These are phyloP conservation scores for Callyntrura guangdongensis DNA, from an alignment of 2,888 invertebrate genomes.

Conservation along the genomic window DNA sequence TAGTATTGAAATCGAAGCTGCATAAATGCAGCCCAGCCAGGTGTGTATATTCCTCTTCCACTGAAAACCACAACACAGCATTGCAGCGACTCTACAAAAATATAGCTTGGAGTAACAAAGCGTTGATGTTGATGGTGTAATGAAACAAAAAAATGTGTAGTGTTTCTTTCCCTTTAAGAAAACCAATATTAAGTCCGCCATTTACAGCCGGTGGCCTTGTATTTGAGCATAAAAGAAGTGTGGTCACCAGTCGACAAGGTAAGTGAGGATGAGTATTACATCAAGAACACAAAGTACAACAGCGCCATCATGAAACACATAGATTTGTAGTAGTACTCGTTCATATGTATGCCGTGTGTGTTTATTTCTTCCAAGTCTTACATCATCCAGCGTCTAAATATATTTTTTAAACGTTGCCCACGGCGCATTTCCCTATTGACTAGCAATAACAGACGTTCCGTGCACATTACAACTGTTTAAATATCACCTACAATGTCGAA, in stretches of 20 bases:
- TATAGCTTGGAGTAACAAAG: too few relatives aligned
- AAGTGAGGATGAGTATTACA: background rate
- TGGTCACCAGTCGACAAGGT: background rate
- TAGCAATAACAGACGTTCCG: conserved; percentile 25
- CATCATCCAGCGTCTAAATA: conserved; percentile 21
- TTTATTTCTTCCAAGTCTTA: conserved; percentile 30
- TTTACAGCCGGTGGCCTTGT: conserved; percentile 35
- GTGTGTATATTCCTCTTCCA: background rate
- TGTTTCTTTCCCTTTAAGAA: conserved; percentile 31
- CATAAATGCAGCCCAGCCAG: conserved; percentile 33
- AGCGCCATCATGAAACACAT: conserved; percentile 10
- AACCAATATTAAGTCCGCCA: conserved; percentile 18
- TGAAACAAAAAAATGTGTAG: background rate
- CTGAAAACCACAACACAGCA: background rate
- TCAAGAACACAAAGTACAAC: background rate
- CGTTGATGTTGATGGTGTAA: background rate
- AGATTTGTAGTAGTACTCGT: background rate
- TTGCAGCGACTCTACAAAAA: background rate
- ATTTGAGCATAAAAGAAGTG: conserved; percentile 1
- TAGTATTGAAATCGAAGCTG: conserved; percentile 17
- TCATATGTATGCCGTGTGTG: conserved; percentile 5
- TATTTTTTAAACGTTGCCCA: conserved; percentile 47
- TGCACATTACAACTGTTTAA: background rate
- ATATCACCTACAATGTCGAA: background rate
- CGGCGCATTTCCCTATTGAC: conserved; percentile 59